Base-by-base conservation (phyloP, 1,140 invertebrate species). In the Pseudobourletiella spinata region DNA sequence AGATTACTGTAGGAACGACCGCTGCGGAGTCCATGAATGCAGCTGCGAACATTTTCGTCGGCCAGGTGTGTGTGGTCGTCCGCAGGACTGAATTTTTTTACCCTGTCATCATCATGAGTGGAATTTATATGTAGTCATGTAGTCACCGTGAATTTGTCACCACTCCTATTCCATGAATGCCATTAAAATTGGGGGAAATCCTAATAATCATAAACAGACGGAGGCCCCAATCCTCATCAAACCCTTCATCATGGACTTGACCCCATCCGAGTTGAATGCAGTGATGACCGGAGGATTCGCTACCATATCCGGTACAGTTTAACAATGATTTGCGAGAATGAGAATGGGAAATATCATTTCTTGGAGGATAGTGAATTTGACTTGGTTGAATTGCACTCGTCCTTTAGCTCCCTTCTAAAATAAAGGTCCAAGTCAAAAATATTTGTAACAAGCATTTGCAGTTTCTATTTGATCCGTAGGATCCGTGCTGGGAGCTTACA, bases 211-310 rank as follows among this genome's bases (percentile, higher is more conserved):
- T 46, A 73, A 80, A 74, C 39, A 93, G 89, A 87, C 84, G 1
- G 95, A 98, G 79, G 86, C 89, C 18, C 87, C 91, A 0, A 74
- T 97, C 6, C 67, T 97, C n/a, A 85, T 97, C 43, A 84, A 85
- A 71, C 90, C 91, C 0, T 96, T 91, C 69, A 74, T 98, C 11
- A 71, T 76, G n/a, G 73, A 83, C 56, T 79, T 98, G 71, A 97
- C 94, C 0, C 78, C 81, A 43, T 95, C 91, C 0, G 95, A 98
- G 77, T 75, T 98, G 0, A 91, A 96, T 74, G 85, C 93, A 1
- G 80, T 98, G 16, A 91, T 97, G 88, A 84, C 88, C 2, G 89
- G 88, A 1, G 95, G 95, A 8, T 96, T 97, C 75, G 89, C 93
- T 0, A 95, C 93, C 11, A 91, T 97, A 20, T 92, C 94, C 30